Percentiles rank a stretch among this genome's conserved stretches.
phyloP scores from a whole-genome alignment of 2,113 vertebrate species.

The Xyrauchen texanus region DNA sequence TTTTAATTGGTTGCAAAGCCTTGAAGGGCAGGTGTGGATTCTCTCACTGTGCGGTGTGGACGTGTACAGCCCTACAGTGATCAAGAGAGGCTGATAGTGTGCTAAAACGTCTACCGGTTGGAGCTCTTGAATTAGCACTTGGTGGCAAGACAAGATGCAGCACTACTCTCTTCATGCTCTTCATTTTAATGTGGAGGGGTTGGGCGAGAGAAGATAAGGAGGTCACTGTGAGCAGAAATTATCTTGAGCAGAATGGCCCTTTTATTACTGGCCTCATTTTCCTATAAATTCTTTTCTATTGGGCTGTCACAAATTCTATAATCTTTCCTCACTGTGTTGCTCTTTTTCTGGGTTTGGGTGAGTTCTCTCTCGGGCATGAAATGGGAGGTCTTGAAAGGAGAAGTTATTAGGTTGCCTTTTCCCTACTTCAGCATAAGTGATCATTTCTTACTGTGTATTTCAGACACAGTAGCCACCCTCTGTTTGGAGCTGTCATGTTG shows the following conservation, averaged over 20 bases:
- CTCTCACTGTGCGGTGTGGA: not conserved
- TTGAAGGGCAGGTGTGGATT: conserved; percentile 13
- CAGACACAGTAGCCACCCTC: not conserved
- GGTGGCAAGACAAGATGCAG: not conserved
- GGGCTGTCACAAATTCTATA: not conserved
- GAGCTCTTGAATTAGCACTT: not conserved
- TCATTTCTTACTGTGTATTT: not conserved
- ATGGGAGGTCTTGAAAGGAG: not conserved
- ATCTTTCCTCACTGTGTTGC: not conserved
- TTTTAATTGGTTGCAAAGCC: conserved; percentile 20
- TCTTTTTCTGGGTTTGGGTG: not conserved
- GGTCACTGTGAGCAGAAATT: conserved; percentile 58
- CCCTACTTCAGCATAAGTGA: not conserved
- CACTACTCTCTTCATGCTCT: conserved; percentile 25
- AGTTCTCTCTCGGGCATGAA: not conserved
- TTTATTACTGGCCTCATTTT: conserved; percentile 43
- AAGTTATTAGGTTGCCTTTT: conserved; percentile 7
- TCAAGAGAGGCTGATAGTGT: not conserved
- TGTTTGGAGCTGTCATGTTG: not conserved
- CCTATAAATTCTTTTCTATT: conserved; percentile 60
- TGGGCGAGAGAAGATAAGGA: conserved; percentile 63
- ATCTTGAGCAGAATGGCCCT: conserved; percentile 67
- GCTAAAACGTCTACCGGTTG: not conserved
- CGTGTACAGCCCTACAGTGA: conserved; percentile 24
- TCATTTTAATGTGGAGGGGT: conserved; percentile 22